Base-by-base conservation (phyloP, 2,888 invertebrate species). In the Oligia fasciuncula region DNA sequence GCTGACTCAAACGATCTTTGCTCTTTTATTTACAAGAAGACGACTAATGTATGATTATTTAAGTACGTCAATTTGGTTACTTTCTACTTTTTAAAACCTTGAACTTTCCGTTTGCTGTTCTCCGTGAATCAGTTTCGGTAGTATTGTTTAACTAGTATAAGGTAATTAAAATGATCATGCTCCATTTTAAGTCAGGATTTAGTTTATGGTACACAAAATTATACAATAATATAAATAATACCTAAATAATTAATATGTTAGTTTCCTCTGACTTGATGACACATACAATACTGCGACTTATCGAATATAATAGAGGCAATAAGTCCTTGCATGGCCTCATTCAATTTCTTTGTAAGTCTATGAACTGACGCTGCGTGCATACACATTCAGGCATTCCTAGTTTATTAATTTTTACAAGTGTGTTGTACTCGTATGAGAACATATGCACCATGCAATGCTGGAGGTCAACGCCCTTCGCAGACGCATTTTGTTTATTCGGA, bases 381-480 rank as follows among this genome's bases (percentile, higher is more conserved):
- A 76, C 80, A 79, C 79, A 85, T 87, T 76, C 86, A 81, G 79
- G 54, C 82, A 86, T 82, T 86, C 71, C 80, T 83, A 83, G 80
- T 87, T 82, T 85, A 83, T 85, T 84, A 80, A 86, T 88, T 88
- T 88, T 85, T 85, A 88, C 88, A 88, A 89, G 84, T 84, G 85
- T 79, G 77, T 84, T 76, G 79, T 84, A 80, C 51, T 72, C 69
- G 73, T 65, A 46, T 57, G 66, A 78, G 81, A 83, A 73, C 86
- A 81, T 84, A 80, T 87, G 85, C 81, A 80, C 77, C 74, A 78
- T 87, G 86, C 83, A 85, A 85, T 81, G 89, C 87, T 83, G 79
- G 84, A 87, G 92, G 92, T 93, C 93, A 90, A 84, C 87, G 93
- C 83, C 89, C 92, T 89, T 68, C 29, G 70, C 71, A 67, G 75